These are phyloP conservation scores for Atherinomorus stipes DNA, from an alignment of 2,113 vertebrate genomes.

Conservation along the genomic window DNA sequence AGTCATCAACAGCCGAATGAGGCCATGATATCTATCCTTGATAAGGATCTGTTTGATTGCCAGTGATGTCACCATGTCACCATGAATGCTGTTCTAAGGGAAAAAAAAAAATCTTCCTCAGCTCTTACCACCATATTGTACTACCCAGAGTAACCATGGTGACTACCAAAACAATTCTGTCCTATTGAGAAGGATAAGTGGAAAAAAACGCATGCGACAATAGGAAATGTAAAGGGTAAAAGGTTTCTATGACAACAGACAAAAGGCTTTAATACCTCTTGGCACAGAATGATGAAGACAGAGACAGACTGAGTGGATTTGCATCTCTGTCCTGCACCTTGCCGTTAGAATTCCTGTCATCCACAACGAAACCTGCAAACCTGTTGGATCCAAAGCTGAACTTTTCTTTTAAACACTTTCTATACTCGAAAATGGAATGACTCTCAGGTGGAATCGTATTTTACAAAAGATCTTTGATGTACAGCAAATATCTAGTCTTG, in stretches of 20 bases:
- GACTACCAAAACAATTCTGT: conserved; percentile 46
- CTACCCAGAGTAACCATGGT: conserved; percentile 14
- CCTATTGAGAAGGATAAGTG: conserved; percentile 64
- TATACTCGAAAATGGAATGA: conserved; percentile 9
- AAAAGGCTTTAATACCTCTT: conserved; percentile 58
- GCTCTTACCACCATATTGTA: conserved; percentile 45
- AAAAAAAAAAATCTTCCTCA: conserved; percentile 21
- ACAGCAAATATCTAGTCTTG: conserved; percentile 22
- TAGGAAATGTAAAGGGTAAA: conserved; percentile 70
- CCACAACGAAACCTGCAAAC: conserved; percentile 46
- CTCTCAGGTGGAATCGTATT: conserved; percentile 11
- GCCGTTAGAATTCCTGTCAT: conserved; percentile 41
- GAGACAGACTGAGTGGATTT: conserved; percentile 53
- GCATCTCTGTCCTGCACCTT: conserved; percentile 33
- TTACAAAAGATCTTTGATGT: conserved; percentile 5
- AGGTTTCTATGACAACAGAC: conserved; percentile 80
- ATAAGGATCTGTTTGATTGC: not conserved
- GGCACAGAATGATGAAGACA: conserved; percentile 57
- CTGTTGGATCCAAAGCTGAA: conserved; percentile 39
- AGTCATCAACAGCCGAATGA: not conserved
- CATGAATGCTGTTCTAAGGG: not conserved
- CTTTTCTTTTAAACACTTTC: conserved; percentile 7
- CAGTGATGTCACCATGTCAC: not conserved
- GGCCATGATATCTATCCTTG: not conserved
- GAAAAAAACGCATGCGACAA: conserved; percentile 70